Evolutionary conservation across 2,113 vertebrate species (phyloP).

Genomic region (Tragelaphus strepsiceros): DNA sequence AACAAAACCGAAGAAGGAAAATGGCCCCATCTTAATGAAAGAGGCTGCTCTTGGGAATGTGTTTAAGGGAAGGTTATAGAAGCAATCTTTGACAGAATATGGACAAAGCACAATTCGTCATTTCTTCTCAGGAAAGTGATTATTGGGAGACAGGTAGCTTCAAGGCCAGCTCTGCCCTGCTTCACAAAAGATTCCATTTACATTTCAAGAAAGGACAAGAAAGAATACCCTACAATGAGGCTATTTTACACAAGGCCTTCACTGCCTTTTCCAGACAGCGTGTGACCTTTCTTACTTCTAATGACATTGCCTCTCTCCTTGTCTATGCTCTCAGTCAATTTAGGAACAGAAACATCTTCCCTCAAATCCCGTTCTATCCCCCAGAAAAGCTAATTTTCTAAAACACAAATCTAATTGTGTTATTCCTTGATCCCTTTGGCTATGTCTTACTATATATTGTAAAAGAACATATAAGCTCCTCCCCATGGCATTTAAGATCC

Average conservation of each 20-base stretch:
- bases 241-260: slow-evolving; percentile 14
- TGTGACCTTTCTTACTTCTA: background rate
- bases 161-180: slow-evolving; percentile 37
- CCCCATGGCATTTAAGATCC: background rate
- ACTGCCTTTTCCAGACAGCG: background rate
- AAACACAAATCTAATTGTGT: background rate
- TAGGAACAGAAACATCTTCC: background rate
- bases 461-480: background rate
- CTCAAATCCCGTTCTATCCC: background rate
- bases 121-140: slow-evolving; percentile 50
- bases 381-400: background rate
- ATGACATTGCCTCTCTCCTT: slow-evolving; percentile 5
- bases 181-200: slow-evolving; percentile 52
- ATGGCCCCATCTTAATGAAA: slow-evolving; percentile 59
- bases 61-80: slow-evolving; percentile 56
- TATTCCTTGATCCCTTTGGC: background rate
- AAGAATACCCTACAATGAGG: background rate
- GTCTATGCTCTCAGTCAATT: background rate
- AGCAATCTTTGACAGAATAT: slow-evolving; percentile 54
- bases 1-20: slow-evolving; percentile 53
- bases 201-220: slow-evolving; percentile 36
- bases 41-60: slow-evolving; percentile 40
- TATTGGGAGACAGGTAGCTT: slow-evolving; percentile 49
- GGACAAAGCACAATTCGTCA: slow-evolving; percentile 48
- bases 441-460: background rate